These are phyloP conservation scores for Apostichopus parvimensis DNA, from an alignment of 35 echinoderm and acorn worm genomes.

Conservation along the genomic window DNA sequence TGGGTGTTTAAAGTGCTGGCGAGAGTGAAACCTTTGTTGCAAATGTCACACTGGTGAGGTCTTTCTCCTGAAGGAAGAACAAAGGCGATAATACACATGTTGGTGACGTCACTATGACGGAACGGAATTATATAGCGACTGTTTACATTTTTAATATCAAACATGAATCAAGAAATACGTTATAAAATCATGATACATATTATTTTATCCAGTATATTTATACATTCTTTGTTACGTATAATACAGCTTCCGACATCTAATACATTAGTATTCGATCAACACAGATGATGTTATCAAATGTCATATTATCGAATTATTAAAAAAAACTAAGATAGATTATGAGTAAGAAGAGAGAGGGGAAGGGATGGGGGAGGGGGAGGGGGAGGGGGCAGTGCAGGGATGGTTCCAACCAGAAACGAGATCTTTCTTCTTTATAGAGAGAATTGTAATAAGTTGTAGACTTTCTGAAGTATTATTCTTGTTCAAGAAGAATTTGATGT, in stretches of 20 bases:
- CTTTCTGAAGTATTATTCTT: too few relatives aligned
- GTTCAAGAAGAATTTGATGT: background rate
- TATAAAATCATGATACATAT: too few relatives aligned
- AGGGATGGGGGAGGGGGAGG: too few relatives aligned
- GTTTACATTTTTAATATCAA: too few relatives aligned
- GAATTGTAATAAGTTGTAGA: too few relatives aligned
- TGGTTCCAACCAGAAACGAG: background rate
- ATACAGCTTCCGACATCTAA: too few relatives aligned
- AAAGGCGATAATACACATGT: background rate
- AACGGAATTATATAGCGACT: too few relatives aligned
- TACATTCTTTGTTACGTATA: too few relatives aligned
- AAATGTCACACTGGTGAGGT: conserved; percentile 87
- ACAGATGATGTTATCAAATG: background rate
- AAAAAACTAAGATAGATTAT: too few relatives aligned
- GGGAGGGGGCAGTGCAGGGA: background rate
- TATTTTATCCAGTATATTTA: too few relatives aligned
- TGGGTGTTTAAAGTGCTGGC: conserved; percentile 99
- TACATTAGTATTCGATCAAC: too few relatives aligned
- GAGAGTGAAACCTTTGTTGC: conserved; percentile 93
- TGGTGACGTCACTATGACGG: background rate
- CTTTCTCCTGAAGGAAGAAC: conserved; percentile 74
- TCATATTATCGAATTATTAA: background rate
- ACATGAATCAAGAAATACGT: background rate
- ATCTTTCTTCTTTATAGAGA: background rate
- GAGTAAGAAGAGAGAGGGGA: too few relatives aligned